Conservation (phyloP, 2,797 vertebrate genomes). For the Anguilla megastoma region DNA sequence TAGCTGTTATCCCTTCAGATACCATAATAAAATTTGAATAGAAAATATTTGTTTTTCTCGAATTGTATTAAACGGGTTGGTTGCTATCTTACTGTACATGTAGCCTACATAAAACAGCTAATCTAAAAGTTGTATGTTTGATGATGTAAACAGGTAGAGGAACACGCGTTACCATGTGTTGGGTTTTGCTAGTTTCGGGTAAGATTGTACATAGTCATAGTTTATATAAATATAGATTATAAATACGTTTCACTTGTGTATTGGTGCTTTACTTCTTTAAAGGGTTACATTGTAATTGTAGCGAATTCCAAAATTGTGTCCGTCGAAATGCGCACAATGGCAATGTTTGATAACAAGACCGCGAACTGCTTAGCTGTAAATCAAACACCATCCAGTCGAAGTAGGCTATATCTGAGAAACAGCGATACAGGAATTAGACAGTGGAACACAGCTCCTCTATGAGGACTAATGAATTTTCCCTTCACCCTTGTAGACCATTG, state of each 20-base stretch:
- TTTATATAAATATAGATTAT: neutral
- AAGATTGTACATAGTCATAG: neutral
- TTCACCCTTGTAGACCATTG: constrained; percentile 82
- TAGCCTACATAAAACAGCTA: neutral
- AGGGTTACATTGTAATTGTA: neutral
- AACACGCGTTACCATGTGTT: no score
- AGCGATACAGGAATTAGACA: neutral
- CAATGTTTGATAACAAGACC: neutral
- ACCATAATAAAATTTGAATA: no score
- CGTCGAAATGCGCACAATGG: neutral
- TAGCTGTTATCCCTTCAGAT: neutral
- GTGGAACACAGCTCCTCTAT: no score
- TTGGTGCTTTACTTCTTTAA: neutral
- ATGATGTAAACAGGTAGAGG: no score
- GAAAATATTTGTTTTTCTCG: neutral
- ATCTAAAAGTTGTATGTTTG: no score
- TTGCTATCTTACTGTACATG: neutral
- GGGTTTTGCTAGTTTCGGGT: neutral
- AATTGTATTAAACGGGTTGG: neutral
- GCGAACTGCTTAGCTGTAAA: no score
- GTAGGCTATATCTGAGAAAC: neutral
- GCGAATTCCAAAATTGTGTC: neutral
- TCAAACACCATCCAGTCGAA: no score
- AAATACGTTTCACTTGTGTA: neutral
- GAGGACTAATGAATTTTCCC: neutral